phyloP scores from a whole-genome alignment of 1,140 invertebrate species.

The Tyrophagus putrescentiae region DNA sequence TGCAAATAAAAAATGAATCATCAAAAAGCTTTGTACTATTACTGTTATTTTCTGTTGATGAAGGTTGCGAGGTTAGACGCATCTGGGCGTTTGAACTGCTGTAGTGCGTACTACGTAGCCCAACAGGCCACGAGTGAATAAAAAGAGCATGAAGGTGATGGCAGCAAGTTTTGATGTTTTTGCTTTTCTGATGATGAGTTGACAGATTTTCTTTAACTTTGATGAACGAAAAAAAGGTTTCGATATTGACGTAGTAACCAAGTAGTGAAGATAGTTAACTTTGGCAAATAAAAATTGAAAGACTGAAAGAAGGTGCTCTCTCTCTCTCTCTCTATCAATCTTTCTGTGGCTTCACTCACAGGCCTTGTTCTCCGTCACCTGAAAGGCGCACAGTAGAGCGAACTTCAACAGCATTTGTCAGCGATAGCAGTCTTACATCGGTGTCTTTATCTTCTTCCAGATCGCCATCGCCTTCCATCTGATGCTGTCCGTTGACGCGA shows the following conservation, averaged over 20 bases:
- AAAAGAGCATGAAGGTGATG: too few species aligned
- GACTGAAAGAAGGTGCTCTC: too few species aligned
- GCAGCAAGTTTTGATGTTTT: too few species aligned
- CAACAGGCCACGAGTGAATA: too few species aligned
- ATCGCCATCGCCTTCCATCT: not conserved
- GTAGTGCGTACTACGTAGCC: too few species aligned
- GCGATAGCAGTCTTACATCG: not conserved
- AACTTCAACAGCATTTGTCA: slow-evolving; percentile 5
- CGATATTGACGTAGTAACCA: too few species aligned
- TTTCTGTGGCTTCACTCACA: too few species aligned
- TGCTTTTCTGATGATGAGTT: too few species aligned
- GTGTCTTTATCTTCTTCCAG: not conserved
- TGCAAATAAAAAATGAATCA: not conserved
- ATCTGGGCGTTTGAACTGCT: not conserved
- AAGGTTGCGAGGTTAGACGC: not conserved
- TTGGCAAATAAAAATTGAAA: not conserved
- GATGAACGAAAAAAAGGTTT: too few species aligned
- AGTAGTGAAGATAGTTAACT: not conserved
- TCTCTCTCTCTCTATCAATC: not conserved
- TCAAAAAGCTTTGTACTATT: too few species aligned
- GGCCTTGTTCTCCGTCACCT: slow-evolving; percentile 14
- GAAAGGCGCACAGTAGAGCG: not conserved
- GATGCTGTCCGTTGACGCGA: slow-evolving; percentile 8
- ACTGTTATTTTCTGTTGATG: too few species aligned
- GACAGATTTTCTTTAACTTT: too few species aligned